Percentiles rank a stretch among this genome's conserved stretches.
Conservation (phyloP, 2,888 invertebrate species). For the Empis stercorea region DNA sequence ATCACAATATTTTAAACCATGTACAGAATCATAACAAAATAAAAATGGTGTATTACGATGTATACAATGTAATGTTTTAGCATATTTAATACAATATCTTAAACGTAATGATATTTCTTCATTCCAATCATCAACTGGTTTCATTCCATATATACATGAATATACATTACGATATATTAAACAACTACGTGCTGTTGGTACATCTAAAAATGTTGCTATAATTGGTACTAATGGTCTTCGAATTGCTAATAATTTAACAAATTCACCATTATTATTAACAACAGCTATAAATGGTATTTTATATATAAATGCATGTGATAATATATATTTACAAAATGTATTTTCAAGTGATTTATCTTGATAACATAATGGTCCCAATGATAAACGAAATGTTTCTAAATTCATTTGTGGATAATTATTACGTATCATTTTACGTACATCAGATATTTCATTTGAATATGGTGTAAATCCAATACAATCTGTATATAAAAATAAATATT, state of each 20-base stretch:
- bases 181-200: not conserved
- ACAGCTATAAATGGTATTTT: conserved; percentile 6
- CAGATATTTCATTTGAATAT: no score
- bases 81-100: conserved; percentile 2
- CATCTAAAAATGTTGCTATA: conserved; percentile 3
- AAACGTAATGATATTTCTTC: conserved; percentile 5
- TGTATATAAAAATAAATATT: conserved; percentile 5
- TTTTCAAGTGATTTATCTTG: no score
- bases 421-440: no score
- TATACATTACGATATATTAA: conserved; percentile 7
- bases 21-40: conserved; percentile 7
- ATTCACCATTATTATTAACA: conserved; percentile 6
- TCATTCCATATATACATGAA: conserved; percentile 1
- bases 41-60: conserved; percentile 1
- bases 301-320: no score
- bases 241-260: conserved; percentile 3
- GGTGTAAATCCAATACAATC: conserved; percentile 6
- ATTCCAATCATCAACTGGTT: not conserved
- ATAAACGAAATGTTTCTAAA: no score
- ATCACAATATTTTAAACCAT: conserved; percentile 5
- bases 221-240: conserved; percentile 6
- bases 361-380: no score
- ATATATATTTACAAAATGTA: no score
- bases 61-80: conserved; percentile 2
- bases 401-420: no score